Evolutionary conservation across 2,797 vertebrate species (phyloP), one percentile per base, ranked within the genome.

Genomic region (Pangasius djambal): DNA sequence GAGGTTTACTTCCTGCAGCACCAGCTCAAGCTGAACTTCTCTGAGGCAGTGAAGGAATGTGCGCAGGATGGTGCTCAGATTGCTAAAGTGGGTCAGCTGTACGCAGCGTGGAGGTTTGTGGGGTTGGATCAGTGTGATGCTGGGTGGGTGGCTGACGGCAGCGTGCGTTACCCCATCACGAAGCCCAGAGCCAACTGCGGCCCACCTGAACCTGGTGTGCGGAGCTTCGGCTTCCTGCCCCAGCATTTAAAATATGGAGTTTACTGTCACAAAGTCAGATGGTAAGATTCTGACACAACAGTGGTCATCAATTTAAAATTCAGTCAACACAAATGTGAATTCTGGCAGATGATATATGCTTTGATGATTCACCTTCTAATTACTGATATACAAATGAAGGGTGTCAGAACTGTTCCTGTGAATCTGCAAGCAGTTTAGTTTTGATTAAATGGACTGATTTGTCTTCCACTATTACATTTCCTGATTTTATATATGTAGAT

Each of bases 81-180:
- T 0, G 97, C 97, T 88, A 97, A 93, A 55, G 97, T 98, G 92
- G 98, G 98, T 59, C 98, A 99, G 87, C 95, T 99, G 81, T 98
- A 97, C 20, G 96, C 97, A 0, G 97, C 97, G 8, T 99, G 98
- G 98, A 97, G 95, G 92, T 96, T 98, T 92, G 90, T 44, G 40
- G 96, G 95, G 69, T 89, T 98, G 92, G 98, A 99, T 90, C 96
- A 94, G 87, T 99, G 98, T 0, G 94, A 95, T 0, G 97, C 97
- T 0, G 98, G 98, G 89, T 99, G 98, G 98, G 90, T 98, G 95
- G 97, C 97, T 0, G 98, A 98, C 0, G 97, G 97, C 72, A 98
- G 98, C 0, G 94, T 97, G 72, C 97, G 97, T 89, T 99, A 99
- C 92, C 97, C 98, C 6, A 97, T 99, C 16, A 78, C 89, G 37